These are phyloP conservation scores for Micromys minutus DNA, from an alignment of 2,113 vertebrate species.

Conservation along the genomic window DNA sequence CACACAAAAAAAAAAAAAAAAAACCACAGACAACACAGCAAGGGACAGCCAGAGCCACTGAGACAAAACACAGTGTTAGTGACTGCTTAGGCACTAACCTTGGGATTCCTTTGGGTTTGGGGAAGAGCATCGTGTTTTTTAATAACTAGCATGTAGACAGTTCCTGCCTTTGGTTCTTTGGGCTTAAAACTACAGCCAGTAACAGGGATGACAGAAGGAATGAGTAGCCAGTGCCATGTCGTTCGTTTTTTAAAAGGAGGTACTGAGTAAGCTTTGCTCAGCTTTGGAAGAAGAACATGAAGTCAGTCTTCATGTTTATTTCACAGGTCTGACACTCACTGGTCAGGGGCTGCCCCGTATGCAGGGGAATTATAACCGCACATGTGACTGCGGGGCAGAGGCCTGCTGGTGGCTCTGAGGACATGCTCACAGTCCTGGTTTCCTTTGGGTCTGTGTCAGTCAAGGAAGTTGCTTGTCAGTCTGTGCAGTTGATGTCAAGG, in stretches of 20 bases:
- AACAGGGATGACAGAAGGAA: neutral
- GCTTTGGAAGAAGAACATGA: neutral
- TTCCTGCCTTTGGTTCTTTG: neutral
- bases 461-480: neutral
- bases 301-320: neutral
- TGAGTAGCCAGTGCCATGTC: neutral
- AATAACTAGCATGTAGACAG: neutral
- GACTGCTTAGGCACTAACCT: accelerated
- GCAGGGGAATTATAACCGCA: neutral
- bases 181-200: too few relatives aligned
- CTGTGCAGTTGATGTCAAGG: neutral
- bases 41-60: neutral
- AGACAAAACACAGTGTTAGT: neutral
- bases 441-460: neutral
- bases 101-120: neutral
- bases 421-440: neutral
- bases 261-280: neutral
- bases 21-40: neutral
- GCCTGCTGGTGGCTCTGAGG: neutral
- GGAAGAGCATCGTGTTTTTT: neutral
- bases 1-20: too few relatives aligned
- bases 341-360: neutral
- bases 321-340: neutral
- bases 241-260: neutral
- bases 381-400: neutral